phyloP scores from a whole-genome alignment of 2,888 invertebrate species.

The Athrips mouffetella region DNA sequence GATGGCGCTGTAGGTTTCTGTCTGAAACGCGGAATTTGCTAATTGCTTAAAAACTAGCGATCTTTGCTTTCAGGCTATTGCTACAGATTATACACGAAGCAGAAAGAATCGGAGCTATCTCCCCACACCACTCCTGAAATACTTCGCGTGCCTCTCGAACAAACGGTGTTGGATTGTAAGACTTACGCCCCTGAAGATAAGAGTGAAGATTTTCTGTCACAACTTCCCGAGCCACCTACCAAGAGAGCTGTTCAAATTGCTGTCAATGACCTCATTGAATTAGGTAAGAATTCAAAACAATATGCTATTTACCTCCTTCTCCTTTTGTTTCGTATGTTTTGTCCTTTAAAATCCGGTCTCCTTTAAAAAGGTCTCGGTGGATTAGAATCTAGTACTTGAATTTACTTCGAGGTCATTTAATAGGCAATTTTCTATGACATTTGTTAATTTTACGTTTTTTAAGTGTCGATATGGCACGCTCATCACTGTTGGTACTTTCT shows the following conservation, averaged over 20 bases:
- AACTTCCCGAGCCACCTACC: conserved; percentile 81
- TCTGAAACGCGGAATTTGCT: no score
- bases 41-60: neutral
- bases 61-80: conserved; percentile 67
- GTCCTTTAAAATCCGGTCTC: no score
- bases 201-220: conserved; percentile 77
- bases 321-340: no score
- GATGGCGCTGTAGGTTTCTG: no score
- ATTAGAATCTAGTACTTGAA: no score
- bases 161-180: conserved; percentile 80
- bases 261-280: conserved; percentile 77
- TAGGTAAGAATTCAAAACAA: conserved; percentile 53
- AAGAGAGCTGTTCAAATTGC: conserved; percentile 71
- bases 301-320: neutral
- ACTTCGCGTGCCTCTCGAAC: conserved; percentile 70
- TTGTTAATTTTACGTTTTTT: no score
- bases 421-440: no score
- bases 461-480: no score
- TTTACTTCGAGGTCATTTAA: no score
- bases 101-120: conserved; percentile 67
- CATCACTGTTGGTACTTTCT: no score
- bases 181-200: conserved; percentile 77
- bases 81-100: conserved; percentile 69
- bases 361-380: no score
- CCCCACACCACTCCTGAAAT: conserved; percentile 81